Conservation (phyloP, 2,797 vertebrate species). For the Sus cebifrons region DNA sequence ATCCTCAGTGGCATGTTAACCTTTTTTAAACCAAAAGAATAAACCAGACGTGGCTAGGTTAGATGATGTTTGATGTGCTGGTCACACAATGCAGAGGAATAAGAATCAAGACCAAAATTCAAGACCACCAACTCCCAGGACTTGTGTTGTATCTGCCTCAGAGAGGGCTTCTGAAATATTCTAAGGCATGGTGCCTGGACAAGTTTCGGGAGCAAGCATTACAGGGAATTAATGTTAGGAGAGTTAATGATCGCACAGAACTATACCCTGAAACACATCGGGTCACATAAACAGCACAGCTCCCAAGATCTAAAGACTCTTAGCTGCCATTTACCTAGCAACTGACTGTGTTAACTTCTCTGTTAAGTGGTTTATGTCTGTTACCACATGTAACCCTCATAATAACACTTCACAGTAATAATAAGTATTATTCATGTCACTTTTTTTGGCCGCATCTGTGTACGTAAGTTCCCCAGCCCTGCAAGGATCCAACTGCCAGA, state of each 20-base stretch:
- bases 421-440: neutral
- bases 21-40: neutral
- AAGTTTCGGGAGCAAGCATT: neutral
- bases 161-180: neutral
- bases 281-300: neutral
- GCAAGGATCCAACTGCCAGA: too few relatives aligned
- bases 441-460: too few relatives aligned
- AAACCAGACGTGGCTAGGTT: neutral
- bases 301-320: neutral
- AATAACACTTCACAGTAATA: neutral
- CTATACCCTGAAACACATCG: neutral
- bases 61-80: neutral
- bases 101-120: neutral
- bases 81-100: accelerated
- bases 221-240: neutral
- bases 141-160: neutral
- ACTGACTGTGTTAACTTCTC: neutral
- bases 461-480: too few relatives aligned
- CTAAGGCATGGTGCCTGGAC: neutral
- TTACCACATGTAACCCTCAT: neutral
- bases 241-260: neutral
- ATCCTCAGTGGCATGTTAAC: neutral
- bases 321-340: neutral
- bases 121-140: neutral
- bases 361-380: neutral